Evolutionary conservation across 1,140 invertebrate species (phyloP).

Genomic region (Eubasilissa regina): DNA sequence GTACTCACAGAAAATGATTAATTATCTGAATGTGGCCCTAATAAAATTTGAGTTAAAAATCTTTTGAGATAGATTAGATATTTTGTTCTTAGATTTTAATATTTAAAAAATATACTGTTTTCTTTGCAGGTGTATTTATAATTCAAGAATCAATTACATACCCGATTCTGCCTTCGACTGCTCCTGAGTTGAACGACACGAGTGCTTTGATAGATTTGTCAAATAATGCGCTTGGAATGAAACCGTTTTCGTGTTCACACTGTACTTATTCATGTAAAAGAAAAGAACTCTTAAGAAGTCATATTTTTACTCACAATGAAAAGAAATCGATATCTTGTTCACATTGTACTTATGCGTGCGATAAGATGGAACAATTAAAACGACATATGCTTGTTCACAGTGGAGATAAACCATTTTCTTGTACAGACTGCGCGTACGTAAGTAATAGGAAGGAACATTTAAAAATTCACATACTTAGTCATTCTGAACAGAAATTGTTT

Average conservation of each 20-base stretch:
- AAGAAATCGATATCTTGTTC: conserved; percentile 1
- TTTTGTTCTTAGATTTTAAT: background rate
- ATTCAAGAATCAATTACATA: background rate
- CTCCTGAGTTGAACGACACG: background rate
- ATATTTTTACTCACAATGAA: background rate
- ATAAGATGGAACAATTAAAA: background rate
- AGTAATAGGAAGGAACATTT: background rate
- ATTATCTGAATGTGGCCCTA: no score
- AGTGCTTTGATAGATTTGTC: no score
- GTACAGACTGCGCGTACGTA: background rate
- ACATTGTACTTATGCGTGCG: conserved; percentile 2
- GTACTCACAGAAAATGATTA: no score
- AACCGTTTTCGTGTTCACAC: no score
- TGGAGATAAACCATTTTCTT: conserved; percentile 3
- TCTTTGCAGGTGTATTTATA: background rate
- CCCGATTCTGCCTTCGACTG: background rate
- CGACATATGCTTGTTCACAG: conserved; percentile 4
- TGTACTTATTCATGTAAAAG: background rate
- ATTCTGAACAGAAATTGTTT: conserved; percentile 62
- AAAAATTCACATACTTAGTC: conserved; percentile 59
- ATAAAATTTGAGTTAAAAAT: no score
- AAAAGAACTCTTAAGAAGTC: background rate
- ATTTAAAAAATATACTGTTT: background rate
- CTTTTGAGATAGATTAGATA: background rate
- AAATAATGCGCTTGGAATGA: no score